Conservation (phyloP, 2,113 vertebrate species). For the Leucopternis melanops region DNA sequence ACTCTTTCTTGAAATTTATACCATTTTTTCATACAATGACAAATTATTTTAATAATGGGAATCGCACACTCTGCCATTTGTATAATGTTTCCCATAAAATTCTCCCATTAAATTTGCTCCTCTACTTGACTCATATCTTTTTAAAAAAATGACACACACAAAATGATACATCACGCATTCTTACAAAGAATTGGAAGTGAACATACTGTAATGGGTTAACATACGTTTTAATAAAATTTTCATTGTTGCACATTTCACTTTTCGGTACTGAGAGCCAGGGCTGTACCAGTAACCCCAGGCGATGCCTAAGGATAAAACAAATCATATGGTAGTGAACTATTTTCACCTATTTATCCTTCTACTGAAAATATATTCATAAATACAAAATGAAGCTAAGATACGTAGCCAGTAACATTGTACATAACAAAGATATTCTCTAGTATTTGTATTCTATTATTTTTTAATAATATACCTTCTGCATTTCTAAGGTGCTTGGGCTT, state of each 20-base stretch:
- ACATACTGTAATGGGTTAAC: constrained; percentile 79
- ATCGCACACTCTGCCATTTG: constrained; percentile 73
- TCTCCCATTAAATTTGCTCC: constrained; percentile 74
- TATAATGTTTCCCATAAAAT: constrained; percentile 82
- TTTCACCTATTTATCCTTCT: constrained; percentile 76
- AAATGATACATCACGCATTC: constrained; percentile 78
- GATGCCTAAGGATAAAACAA: constrained; percentile 79
- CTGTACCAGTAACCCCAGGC: constrained; percentile 76
- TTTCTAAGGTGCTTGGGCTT: not conserved
- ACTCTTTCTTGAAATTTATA: constrained; percentile 75
- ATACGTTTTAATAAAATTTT: constrained; percentile 80
- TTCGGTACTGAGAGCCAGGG: constrained; percentile 68
- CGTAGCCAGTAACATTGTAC: constrained; percentile 39
- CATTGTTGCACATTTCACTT: constrained; percentile 77
- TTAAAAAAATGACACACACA: constrained; percentile 74
- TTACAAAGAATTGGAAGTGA: constrained; percentile 79
- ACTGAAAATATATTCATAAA: constrained; percentile 74
- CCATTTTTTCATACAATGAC: constrained; percentile 77
- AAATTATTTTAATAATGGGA: constrained; percentile 85
- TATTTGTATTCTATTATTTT: constrained; percentile 33
- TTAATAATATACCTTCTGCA: constrained; percentile 44
- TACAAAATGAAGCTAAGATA: constrained; percentile 69
- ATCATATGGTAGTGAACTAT: constrained; percentile 73
- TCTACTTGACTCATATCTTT: constrained; percentile 77
- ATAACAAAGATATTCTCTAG: constrained; percentile 38